A percentile compares a stretch with the other conserved stretches of the same genome.
Evolutionary conservation across 2,797 vertebrate genomes (phyloP).

Genomic region (Aulostomus chinensis): DNA sequence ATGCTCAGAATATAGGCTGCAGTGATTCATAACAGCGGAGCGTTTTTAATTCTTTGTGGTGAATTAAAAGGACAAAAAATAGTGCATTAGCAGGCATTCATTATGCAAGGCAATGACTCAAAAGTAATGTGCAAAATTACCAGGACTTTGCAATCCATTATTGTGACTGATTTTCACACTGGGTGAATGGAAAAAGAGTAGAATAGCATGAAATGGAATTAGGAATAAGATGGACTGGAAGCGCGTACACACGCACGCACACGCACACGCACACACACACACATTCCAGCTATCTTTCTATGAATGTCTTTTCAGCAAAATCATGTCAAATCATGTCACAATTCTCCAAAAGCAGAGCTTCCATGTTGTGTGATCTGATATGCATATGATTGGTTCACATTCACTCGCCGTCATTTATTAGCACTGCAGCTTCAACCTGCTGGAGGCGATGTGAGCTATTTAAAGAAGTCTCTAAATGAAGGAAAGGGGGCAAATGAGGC

Average conservation of each 20-base stretch:
- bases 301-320: conserved; percentile 29
- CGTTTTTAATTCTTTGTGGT: conserved; percentile 54
- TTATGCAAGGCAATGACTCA: conserved; percentile 65
- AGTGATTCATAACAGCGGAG: conserved; percentile 34
- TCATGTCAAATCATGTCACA: conserved; percentile 29
- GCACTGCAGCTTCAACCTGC: conserved; percentile 60
- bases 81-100: conserved; percentile 60
- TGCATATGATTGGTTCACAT: conserved; percentile 24
- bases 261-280: conserved; percentile 3
- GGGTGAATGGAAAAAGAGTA: conserved; percentile 30
- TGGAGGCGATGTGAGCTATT: conserved; percentile 69
- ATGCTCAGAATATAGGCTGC: conserved; percentile 14
- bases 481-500: conserved; percentile 35
- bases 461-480: conserved; percentile 66
- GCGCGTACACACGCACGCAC: neutral
- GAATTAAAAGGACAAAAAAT: conserved; percentile 63
- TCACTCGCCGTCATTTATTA: conserved; percentile 58
- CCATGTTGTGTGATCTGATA: conserved; percentile 20
- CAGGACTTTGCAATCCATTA: conserved; percentile 59
- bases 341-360: conserved; percentile 2
- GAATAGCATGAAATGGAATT: conserved; percentile 35
- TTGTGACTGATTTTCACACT: conserved; percentile 50
- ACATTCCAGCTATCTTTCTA: conserved; percentile 32
- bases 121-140: conserved; percentile 65
- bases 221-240: conserved; percentile 13